Base-by-base conservation (phyloP, 2,888 invertebrate species). In the Andricus curvator region DNA sequence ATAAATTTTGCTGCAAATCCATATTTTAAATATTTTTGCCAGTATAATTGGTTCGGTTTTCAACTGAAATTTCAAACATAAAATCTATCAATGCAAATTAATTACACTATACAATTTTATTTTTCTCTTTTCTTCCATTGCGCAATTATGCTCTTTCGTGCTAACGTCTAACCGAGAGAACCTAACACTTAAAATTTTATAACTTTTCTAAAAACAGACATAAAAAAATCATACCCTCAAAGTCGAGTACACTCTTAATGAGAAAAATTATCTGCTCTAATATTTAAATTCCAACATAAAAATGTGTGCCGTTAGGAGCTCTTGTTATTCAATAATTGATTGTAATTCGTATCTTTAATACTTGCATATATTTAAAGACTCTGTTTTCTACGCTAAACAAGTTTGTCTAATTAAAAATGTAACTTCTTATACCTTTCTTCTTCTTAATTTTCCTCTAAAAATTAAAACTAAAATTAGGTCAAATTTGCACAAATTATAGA, bases 401-500 rank as follows among this genome's bases (percentile, higher is more conserved):
- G n/a, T n/a, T 56, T n/a, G 4, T 4, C 17, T 17, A 48, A 17
- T 15, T 48, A 3, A 48, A 48, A 17, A 17, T 15, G 6, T 20
- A 51, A 51, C 51, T 51, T 5, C 20, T 20, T 13, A 20, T 20
- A n/a, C 51, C 1, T 51, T 2, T 20, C 6, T 51, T n/a, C 2
- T 8, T 51, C 20, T 20, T 8, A n/a, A 51, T n/a, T 70, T 51
- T 9, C 1, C 3, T 51, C 0, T 9, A 29, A 56, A 51, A 67
- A 70, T 62, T 22, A 9, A 29, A 70, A 29, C 29, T 20, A 70
- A 70, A 70, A 70, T 70, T 17, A 56, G 67, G 67, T 67, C 37
- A 37, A 48, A 56, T 70, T 25, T 29, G n/a, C 29, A 25, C 25
- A 4, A 25, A 5, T 25, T 51, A 70, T 51, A 70, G 29, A 70